Percentiles rank a stretch among this genome's conserved stretches.
phyloP scores from a whole-genome alignment of 1,140 invertebrate species.

The Phymastichus coffea region DNA sequence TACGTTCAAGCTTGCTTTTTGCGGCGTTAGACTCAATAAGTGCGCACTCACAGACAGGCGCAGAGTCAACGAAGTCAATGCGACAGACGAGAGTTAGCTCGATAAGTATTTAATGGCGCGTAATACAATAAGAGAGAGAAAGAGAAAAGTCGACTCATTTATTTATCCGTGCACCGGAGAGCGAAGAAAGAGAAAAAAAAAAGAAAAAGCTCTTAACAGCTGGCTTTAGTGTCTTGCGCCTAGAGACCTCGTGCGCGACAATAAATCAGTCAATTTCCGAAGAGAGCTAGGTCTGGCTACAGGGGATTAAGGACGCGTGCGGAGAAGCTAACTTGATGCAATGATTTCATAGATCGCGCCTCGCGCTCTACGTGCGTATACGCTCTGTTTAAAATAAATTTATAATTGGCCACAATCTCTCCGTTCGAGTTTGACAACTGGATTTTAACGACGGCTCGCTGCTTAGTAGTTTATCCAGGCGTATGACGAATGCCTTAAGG shows the following conservation, averaged over 20 bases:
- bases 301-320: slow-evolving; percentile 4
- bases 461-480: no score
- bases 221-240: slow-evolving; percentile 13
- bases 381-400: slow-evolving; percentile 25
- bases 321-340: slow-evolving; percentile 17
- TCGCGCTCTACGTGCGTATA: no score
- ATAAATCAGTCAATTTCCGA: slow-evolving; percentile 32
- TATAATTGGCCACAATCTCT: slow-evolving; percentile 21
- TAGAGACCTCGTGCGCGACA: slow-evolving; percentile 3
- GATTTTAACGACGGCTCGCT: no score
- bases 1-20: no score
- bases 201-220: slow-evolving; percentile 28
- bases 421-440: slow-evolving; percentile 9
- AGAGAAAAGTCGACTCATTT: not conserved
- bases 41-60: slow-evolving; percentile 23
- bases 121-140: slow-evolving; percentile 17
- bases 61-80: slow-evolving; percentile 41
- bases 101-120: slow-evolving; percentile 48
- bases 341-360: slow-evolving; percentile 20
- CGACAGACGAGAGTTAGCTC: slow-evolving; percentile 44
- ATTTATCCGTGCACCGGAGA: not conserved
- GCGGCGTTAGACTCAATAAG: no score
- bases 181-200: slow-evolving; percentile 4
- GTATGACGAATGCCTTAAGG: no score
- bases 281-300: slow-evolving; percentile 5